phyloP scores from a whole-genome alignment of 2,113 vertebrate genomes.

The Proteles cristata region DNA sequence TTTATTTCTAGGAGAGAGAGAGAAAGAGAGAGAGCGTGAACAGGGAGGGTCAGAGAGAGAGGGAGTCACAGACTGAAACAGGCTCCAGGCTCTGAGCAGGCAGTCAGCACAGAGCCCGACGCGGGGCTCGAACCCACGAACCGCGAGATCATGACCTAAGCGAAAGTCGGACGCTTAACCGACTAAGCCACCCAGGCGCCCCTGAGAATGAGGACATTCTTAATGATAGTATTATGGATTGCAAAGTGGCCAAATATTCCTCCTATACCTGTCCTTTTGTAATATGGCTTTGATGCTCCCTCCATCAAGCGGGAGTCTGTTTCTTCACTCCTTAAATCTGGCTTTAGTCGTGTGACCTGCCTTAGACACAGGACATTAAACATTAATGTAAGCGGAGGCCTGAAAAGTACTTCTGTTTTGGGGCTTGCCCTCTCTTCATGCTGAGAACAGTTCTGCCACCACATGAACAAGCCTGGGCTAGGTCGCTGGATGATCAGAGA shows the following conservation, averaged over 20 bases:
- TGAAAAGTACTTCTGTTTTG: neutral
- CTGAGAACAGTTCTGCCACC: neutral
- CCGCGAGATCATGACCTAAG: no score
- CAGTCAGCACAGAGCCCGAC: no score
- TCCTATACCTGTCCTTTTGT: neutral
- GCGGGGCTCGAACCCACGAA: no score
- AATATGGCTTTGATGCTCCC: neutral
- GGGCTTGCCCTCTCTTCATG: neutral
- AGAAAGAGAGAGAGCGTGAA: no score
- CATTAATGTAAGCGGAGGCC: neutral
- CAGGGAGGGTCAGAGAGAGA: no score
- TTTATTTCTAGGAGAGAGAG: no score
- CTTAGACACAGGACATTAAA: neutral
- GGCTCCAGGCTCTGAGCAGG: no score
- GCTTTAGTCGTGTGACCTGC: neutral
- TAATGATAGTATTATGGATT: neutral
- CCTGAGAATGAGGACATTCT: neutral
- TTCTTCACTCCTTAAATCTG: neutral
- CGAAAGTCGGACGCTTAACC: no score
- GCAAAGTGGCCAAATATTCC: neutral
- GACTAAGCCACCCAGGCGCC: no score
- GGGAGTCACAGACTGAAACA: no score
- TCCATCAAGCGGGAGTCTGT: neutral
- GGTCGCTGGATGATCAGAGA: neutral
- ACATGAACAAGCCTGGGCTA: neutral